A percentile compares a stretch with the other conserved stretches of the same genome.
These are phyloP conservation scores for Dinomys branickii DNA, from an alignment of 2,113 vertebrate genomes.

Conservation along the genomic window DNA sequence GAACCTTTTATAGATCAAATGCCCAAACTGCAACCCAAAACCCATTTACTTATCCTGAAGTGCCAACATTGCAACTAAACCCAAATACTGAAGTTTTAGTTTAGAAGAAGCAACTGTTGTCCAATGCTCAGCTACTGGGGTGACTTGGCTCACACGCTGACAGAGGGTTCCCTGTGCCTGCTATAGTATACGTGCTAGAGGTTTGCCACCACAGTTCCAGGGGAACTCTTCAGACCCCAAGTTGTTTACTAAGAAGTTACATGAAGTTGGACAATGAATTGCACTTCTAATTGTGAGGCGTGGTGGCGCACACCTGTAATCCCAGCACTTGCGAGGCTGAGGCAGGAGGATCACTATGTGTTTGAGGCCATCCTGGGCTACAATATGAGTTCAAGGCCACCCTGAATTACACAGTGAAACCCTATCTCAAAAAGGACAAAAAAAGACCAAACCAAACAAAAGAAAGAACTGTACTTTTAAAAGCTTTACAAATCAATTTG, in stretches of 20 bases:
- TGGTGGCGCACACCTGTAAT: too few species aligned
- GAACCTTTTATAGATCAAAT: background rate
- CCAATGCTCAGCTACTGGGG: background rate
- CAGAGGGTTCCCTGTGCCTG: too few species aligned
- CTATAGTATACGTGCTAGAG: too few species aligned
- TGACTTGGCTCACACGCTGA: too few species aligned
- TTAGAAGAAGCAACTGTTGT: background rate
- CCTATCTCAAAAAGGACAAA: background rate
- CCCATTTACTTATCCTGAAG: background rate
- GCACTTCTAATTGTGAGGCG: background rate
- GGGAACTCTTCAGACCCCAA: too few species aligned
- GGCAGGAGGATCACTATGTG: too few species aligned
- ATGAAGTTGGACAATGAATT: background rate
- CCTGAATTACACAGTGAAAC: too few species aligned
- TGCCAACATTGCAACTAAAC: background rate
- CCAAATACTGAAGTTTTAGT: background rate
- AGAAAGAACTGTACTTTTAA: background rate
- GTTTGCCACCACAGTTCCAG: too few species aligned
- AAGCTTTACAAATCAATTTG: conserved; percentile 24
- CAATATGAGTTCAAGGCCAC: too few species aligned
- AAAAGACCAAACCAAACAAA: background rate
- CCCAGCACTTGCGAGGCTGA: too few species aligned
- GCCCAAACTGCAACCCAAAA: background rate
- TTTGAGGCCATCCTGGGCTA: too few species aligned
- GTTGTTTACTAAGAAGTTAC: background rate